phyloP scores from a whole-genome alignment of 2,113 vertebrate species.

The Mellivora capensis region DNA sequence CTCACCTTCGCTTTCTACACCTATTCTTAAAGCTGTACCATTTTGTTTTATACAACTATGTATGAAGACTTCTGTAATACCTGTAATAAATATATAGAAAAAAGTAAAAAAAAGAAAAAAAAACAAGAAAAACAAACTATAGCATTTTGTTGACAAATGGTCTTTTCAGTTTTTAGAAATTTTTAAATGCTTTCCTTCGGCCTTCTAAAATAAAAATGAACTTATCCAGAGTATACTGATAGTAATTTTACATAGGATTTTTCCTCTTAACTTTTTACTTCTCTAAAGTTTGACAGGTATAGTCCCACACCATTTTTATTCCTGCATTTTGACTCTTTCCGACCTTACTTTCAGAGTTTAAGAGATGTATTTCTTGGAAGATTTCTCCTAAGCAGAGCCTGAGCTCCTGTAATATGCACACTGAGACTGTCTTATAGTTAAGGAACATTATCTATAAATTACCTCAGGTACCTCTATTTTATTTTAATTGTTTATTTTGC shows the following conservation, averaged over 20 bases:
- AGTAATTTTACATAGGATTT: not conserved
- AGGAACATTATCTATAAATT: not conserved
- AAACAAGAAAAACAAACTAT: not conserved
- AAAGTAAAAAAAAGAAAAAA: slow-evolving; percentile 81
- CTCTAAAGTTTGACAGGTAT: not conserved
- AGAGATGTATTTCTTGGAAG: not conserved
- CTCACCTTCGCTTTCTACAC: not conserved
- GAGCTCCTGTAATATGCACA: not conserved
- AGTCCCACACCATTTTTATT: not conserved
- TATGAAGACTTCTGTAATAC: slow-evolving; percentile 98
- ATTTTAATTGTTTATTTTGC: not conserved
- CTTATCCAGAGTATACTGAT: not conserved
- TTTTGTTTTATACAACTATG: slow-evolving; percentile 93
- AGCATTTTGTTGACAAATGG: not conserved
- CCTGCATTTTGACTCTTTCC: not conserved
- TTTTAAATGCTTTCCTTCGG: not conserved
- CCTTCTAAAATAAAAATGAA: slow-evolving; percentile 27
- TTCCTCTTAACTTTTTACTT: slow-evolving; percentile 31
- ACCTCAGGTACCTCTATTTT: not conserved
- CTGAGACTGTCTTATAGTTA: not conserved
- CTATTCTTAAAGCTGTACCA: not conserved
- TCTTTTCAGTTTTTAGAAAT: not conserved
- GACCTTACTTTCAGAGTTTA: not conserved
- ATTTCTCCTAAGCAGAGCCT: not conserved
- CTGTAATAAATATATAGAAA: slow-evolving; percentile 99